Evolutionary conservation across 2,797 vertebrate genomes (phyloP).

Genomic region (Arnoldichthys spilopterus): DNA sequence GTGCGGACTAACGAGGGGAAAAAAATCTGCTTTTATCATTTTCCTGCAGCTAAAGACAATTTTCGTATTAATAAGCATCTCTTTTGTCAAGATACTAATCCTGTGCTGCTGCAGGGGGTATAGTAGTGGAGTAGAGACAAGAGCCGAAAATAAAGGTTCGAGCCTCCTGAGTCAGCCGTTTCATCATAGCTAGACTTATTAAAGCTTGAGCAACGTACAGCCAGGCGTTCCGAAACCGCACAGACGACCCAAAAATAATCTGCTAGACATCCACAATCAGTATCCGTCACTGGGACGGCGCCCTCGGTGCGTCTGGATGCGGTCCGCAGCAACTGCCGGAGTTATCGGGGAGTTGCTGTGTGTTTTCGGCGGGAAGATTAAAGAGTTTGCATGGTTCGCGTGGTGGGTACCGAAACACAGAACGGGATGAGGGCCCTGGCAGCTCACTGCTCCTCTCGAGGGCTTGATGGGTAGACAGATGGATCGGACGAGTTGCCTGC

Average conservation of each 20-base stretch:
- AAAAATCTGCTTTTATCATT: conserved; percentile 41
- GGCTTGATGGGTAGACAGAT: conserved; percentile 51
- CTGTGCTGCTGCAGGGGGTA: conserved; percentile 40
- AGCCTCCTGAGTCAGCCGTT: conserved; percentile 50
- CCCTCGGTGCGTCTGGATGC: too few relatives aligned
- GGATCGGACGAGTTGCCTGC: conserved; percentile 49
- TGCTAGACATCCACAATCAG: neutral
- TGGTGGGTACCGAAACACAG: conserved; percentile 17
- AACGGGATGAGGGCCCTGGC: conserved; percentile 25
- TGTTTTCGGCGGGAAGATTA: neutral
- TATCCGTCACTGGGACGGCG: neutral
- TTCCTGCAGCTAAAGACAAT: conserved; percentile 48
- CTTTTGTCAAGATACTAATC: conserved; percentile 55
- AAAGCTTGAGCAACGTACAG: conserved; percentile 20
- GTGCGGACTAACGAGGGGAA: conserved; percentile 48
- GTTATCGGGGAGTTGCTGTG: neutral
- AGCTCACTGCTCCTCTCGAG: conserved; percentile 9
- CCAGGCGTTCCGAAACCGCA: neutral
- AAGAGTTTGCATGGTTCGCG: conserved; percentile 29
- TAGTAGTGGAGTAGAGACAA: conserved; percentile 29
- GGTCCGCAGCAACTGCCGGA: neutral
- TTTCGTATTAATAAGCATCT: conserved; percentile 54
- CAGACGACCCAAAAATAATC: neutral
- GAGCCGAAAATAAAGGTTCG: conserved; percentile 46
- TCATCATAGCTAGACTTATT: conserved; percentile 40